Evolutionary conservation across 2,113 vertebrate species (phyloP).

Genomic region (Zonotrichia leucophrys): DNA sequence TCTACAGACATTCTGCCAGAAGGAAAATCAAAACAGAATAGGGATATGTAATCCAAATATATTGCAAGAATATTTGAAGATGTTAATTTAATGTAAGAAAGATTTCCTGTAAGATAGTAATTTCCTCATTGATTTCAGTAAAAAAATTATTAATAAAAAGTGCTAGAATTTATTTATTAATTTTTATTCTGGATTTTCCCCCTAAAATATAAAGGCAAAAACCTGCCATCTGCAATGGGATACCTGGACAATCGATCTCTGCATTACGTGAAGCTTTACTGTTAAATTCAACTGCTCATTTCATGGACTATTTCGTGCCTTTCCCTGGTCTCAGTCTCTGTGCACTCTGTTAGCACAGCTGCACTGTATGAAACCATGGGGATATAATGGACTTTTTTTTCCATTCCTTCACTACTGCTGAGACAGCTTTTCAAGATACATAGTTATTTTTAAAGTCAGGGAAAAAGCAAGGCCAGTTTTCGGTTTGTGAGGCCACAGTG

Average conservation of each 20-base stretch:
- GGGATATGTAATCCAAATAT: background rate
- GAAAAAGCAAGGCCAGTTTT: background rate
- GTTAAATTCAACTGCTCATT: background rate
- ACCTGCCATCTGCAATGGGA: background rate
- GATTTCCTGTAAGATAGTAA: background rate
- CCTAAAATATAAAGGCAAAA: background rate
- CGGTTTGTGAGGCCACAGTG: conserved; percentile 4
- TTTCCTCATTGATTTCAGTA: background rate
- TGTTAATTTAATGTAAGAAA: background rate
- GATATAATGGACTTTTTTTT: background rate
- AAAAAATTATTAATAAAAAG: background rate
- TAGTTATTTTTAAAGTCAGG: background rate
- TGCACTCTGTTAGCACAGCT: conserved; percentile 27
- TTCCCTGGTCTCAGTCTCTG: background rate
- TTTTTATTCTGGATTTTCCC: background rate
- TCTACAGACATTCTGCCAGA: background rate
- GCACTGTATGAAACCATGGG: conserved; percentile 1
- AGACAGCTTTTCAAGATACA: conserved; percentile 41
- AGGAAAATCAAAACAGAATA: background rate
- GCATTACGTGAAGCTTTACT: background rate
- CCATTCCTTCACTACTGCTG: background rate
- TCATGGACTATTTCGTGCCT: background rate
- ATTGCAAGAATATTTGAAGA: background rate
- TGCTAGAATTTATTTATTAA: background rate
- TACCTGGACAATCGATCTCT: background rate